These are phyloP conservation scores for Meandrusa payeni DNA, from an alignment of 2,888 invertebrate species.

Conservation along the genomic window DNA sequence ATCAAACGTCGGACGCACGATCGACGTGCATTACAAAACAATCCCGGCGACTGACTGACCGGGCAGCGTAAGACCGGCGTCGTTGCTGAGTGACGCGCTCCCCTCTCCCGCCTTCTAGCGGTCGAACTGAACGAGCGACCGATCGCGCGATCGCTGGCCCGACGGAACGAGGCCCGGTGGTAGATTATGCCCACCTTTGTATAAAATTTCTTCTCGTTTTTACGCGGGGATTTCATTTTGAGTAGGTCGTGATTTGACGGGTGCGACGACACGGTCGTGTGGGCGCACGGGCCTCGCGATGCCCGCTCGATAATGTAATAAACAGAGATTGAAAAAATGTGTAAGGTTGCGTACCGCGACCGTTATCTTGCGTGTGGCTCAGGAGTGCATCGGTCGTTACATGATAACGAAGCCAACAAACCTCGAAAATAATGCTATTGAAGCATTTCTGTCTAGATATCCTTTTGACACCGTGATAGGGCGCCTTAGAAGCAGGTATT, in stretches of 20 bases:
- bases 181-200: conserved; percentile 58
- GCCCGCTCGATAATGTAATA: conserved; percentile 53
- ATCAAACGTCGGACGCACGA: conserved; percentile 29
- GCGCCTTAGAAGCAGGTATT: too few relatives aligned
- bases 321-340: conserved; percentile 54
- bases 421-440: conserved; percentile 4
- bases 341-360: conserved; percentile 51
- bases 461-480: too few relatives aligned
- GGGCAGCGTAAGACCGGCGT: conserved; percentile 35
- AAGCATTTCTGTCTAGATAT: conserved; percentile 1
- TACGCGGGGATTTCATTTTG: conserved; percentile 47
- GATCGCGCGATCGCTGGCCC: conserved; percentile 55
- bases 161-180: conserved; percentile 56
- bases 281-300: conserved; percentile 46
- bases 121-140: conserved; percentile 51
- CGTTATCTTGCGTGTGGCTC: conserved; percentile 60
- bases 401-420: conserved; percentile 50
- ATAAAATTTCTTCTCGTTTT: conserved; percentile 60
- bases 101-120: conserved; percentile 38
- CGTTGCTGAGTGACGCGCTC: conserved; percentile 45
- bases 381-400: conserved; percentile 44
- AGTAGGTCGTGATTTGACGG: conserved; percentile 55
- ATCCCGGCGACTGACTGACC: conserved; percentile 52
- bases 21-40: conserved; percentile 39
- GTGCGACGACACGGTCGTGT: conserved; percentile 46